A percentile compares a stretch with the other conserved stretches of the same genome.
These are phyloP conservation scores for Gephyroberyx darwinii DNA, from an alignment of 2,797 vertebrate genomes.

Conservation along the genomic window DNA sequence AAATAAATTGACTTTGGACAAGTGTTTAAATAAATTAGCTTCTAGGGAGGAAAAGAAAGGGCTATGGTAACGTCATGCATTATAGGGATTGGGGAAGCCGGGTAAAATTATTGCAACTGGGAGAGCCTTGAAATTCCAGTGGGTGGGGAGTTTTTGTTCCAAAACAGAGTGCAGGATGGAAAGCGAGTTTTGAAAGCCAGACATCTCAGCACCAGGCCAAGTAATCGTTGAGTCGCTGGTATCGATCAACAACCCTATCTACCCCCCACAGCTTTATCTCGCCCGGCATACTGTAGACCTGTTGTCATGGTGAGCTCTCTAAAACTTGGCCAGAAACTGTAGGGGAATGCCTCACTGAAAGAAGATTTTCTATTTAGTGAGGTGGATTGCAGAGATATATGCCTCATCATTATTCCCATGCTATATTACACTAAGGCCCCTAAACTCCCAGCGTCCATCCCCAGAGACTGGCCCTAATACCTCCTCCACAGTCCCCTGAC, in stretches of 20 bases:
- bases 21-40: too few species aligned
- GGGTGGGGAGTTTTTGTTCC: too few species aligned
- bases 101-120: too few species aligned
- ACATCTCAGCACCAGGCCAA: too few species aligned
- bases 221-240: too few species aligned
- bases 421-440: conserved; percentile 68
- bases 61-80: too few species aligned
- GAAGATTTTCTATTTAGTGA: conserved; percentile 62
- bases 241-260: too few species aligned
- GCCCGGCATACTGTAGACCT: not conserved
- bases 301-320: conserved; percentile 19
- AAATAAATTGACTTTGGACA: too few species aligned
- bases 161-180: too few species aligned
- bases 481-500: conserved; percentile 74
- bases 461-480: conserved; percentile 68
- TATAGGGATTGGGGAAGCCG: too few species aligned
- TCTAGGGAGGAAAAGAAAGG: too few species aligned
- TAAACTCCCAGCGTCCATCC: conserved; percentile 68
- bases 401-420: conserved; percentile 74
- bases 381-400: conserved; percentile 67
- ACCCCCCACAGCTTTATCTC: not conserved
- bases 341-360: conserved; percentile 46
- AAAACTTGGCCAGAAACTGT: conserved; percentile 34
- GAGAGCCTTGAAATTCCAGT: too few species aligned
- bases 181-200: not conserved